Base-by-base conservation (phyloP, 2,888 invertebrate species). In the Scrobipalpa atriplicella region DNA sequence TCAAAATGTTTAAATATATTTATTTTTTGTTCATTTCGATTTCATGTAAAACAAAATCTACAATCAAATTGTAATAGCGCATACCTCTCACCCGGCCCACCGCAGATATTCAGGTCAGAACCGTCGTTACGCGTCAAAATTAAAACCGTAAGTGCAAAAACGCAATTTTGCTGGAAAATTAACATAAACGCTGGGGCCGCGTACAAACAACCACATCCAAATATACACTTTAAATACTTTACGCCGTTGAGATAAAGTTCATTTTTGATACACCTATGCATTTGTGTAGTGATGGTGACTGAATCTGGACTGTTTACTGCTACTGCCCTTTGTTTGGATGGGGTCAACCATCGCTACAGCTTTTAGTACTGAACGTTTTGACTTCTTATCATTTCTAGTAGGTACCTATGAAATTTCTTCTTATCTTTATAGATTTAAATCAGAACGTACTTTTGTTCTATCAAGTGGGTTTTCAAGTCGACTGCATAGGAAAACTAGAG, bases 291-390 rank as follows among this genome's bases (percentile, higher is more conserved):
- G 54, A 56, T 11, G 10, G 13, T 29, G 47, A 29, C 54, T 19
- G 11, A 10, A 52, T 19, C 19, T 21, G 13, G 54, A 74, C 73
- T 80, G 81, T 84, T 86, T 79, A 82, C 78, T 73, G 72, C 85
- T 79, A 83, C 78, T 73, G 72, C 79, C 83, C 82, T 85, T 87
- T 87, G 84, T 86, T 83, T 39, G 19, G 18, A 38, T 19, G 19
- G 39, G 64, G 52, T 64, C 21, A 61, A 61, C 19, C 39, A 41
- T 61, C 61, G 41, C 56, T 16, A 36, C 8, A 29, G 58, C n/a
- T 2, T n/a, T 36, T n/a, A 10, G 54, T 7, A 10, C 19, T 10
- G 8, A 36, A n/a, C 36, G 21, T 29, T 51, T 39, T 39, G 8
- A 10, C 8, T 8, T 39, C 11, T 39, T 39, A 39, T 39, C 8